Percentiles rank a stretch among this genome's conserved stretches.
Evolutionary conservation across 2,797 vertebrate species (phyloP).

Genomic region (Cetoscarus ocellatus): DNA sequence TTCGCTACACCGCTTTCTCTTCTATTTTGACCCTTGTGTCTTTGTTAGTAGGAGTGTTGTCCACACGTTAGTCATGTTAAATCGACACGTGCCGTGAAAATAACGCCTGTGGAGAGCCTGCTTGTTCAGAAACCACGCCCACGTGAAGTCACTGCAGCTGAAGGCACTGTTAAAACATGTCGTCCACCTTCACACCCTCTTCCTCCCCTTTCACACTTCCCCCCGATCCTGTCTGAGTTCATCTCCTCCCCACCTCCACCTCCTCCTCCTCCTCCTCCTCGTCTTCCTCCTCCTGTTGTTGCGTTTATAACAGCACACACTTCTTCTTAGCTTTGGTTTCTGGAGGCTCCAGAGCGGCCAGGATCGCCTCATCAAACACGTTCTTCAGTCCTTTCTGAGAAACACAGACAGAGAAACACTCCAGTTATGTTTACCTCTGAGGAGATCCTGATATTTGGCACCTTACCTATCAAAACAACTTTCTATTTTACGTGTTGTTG

Average conservation of each 20-base stretch:
- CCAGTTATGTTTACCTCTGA: background rate
- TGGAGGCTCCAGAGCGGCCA: slow-evolving; percentile 84
- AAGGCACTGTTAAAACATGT: slow-evolving; percentile 60
- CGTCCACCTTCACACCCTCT: background rate
- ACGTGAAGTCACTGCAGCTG: slow-evolving; percentile 45
- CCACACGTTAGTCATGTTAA: slow-evolving; percentile 53
- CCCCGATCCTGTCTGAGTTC: slow-evolving; percentile 14
- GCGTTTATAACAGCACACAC: slow-evolving; percentile 79
- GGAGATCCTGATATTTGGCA: too few species aligned
- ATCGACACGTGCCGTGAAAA: slow-evolving; percentile 24
- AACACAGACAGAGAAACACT: background rate
- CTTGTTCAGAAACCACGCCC: slow-evolving; percentile 42
- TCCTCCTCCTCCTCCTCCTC: background rate
- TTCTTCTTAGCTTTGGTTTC: slow-evolving; percentile 83
- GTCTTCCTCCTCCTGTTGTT: background rate
- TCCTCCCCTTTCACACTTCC: slow-evolving; percentile 9
- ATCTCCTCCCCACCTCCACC: slow-evolving; percentile 9
- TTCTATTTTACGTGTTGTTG: too few species aligned
- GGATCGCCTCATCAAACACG: slow-evolving; percentile 85
- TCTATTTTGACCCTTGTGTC: slow-evolving; percentile 12
- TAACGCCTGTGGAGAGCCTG: slow-evolving; percentile 27
- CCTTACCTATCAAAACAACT: too few species aligned
- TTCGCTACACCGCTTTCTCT: slow-evolving; percentile 10
- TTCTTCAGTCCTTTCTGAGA: slow-evolving; percentile 84
- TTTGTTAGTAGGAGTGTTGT: slow-evolving; percentile 42